Evolutionary conservation across 2,797 vertebrate genomes (phyloP), one percentile per base, ranked within the genome.

Genomic region (Spinus olivaceus): DNA sequence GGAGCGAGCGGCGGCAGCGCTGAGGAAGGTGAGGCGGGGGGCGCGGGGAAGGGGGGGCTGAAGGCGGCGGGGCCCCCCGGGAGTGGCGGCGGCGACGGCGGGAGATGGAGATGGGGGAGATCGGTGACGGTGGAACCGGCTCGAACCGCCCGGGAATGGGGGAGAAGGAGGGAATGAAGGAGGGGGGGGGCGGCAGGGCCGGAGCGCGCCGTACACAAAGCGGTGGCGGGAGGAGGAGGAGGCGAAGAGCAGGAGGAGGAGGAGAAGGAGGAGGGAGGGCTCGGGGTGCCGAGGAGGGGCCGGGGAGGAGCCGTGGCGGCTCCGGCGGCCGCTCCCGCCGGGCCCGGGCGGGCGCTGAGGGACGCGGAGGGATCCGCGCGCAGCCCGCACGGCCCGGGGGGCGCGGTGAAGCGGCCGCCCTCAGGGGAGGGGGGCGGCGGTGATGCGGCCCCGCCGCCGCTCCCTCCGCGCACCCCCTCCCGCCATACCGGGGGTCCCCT

Each of bases 131-230:
- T 90, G 80, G 77, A 92, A 93, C 91, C 53, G 85, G 95, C 90
- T 96, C 91, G 74, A 69, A 91, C 95, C 92, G 92, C 94, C 95
- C 88, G 81, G 88, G 67, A 73, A 83, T 89, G 86, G 90, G 84
- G 86, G 92, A 83, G 61, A 50, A 53, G 81, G 56, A 24, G 59
- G 50, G 54, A 59, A 73, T 73, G 71, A 59, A 32, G 56, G 24
- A 10, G 35, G 53, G 41, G 37, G 65, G 60, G 32, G 32, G 46
- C 42, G 28, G 85, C 70, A 63, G 79, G 63, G 94, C 67, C 82
- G 64, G 74, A 59, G 90, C 88, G 93, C 86, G 79, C 50, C 56
- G 51, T 63, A 90, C 92, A 93, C 94, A 95, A 92, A 88, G 86
- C 86, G 41, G 73, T 24, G 39, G 39, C n/a, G 23, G 69, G 56